Conservation (phyloP, 1,140 invertebrate species). For the Solenopsis fugax region DNA sequence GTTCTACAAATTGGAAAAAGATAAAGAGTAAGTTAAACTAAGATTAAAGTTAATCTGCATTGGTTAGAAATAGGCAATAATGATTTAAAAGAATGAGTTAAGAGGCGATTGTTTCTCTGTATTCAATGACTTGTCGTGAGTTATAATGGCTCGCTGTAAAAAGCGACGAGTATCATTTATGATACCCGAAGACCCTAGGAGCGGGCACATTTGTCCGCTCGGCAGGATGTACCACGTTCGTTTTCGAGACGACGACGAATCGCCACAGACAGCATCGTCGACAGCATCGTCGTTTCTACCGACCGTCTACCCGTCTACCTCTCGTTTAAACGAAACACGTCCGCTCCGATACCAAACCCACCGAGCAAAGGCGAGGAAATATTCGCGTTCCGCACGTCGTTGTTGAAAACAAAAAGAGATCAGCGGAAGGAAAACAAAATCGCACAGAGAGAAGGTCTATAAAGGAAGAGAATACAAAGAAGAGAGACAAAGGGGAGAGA, state of each 20-base stretch:
- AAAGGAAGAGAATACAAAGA: slow-evolving; percentile 25
- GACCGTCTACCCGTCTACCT: slow-evolving; percentile 1
- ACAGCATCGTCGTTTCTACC: slow-evolving; percentile 34
- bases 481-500: not conserved
- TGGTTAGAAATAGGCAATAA: too few species aligned
- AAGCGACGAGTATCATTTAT: slow-evolving; percentile 37
- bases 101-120: slow-evolving; percentile 7
- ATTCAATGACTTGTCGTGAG: slow-evolving; percentile 27
- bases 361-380: slow-evolving; percentile 55
- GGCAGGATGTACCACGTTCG: slow-evolving; percentile 26
- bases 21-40: too few species aligned
- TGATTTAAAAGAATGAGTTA: slow-evolving; percentile 5
- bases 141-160: slow-evolving; percentile 43
- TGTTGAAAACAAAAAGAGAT: slow-evolving; percentile 48
- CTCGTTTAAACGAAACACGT: slow-evolving; percentile 52
- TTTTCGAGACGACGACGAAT: slow-evolving; percentile 55
- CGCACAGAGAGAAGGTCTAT: slow-evolving; percentile 16
- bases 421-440: slow-evolving; percentile 39
- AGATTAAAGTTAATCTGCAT: too few species aligned
- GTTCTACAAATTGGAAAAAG: too few species aligned
- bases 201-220: not conserved
- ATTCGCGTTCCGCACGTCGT: slow-evolving; percentile 43
- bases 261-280: slow-evolving; percentile 33
- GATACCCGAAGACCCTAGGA: slow-evolving; percentile 27
- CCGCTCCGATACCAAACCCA: slow-evolving; percentile 18